Evolutionary conservation across 2,797 vertebrate genomes (phyloP), one percentile per base, ranked within the genome.

Genomic region (Rhynchotus rufescens): DNA sequence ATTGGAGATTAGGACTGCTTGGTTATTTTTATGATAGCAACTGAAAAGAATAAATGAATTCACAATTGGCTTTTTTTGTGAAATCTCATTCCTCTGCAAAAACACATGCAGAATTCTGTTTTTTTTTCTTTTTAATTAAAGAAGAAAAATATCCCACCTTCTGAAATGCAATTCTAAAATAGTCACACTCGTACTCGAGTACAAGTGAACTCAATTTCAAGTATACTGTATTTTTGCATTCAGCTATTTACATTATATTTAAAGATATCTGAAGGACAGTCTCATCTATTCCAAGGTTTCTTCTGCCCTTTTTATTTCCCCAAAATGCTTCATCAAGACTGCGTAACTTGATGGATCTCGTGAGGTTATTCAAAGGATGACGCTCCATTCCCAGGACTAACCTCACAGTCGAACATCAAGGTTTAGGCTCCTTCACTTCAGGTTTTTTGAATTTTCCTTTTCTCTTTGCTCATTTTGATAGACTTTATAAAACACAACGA

Each of bases 401-500:
- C 36, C 51, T 71, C 45, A 9, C 80, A 72, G 26, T 10, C 62
- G 62, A 91, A 83, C 47, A 49, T 45, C 76, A 64, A n/a, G 83
- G 49, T 82, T 92, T 47, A 9, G 11, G 71, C 52, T 64, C 60
- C 9, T 88, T 91, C 56, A 40, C 60, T 76, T 86, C n/a, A 11
- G 8, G 10, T 45, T 88, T 80, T 54, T 60, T 23, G 45, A 12
- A 14, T 65, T 64, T 69, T 59, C 10, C 38, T 51, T 47, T 47
- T 45, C 47, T 51, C 17, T 38, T 14, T 10, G 59, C 34, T 79
- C 51, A 45, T 83, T 90, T 75, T 74, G 26, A 82, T 83, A 80
- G 62, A 56, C 66, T 75, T 91, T 10, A 49, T 44, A 51, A 90
- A 87, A 72, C 8, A 21, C 59, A 79, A 80, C 75, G 28, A 76